A percentile compares a stretch with the other conserved stretches of the same genome.
phyloP scores from a whole-genome alignment of 1,140 invertebrate genomes.

The Drosophila erecta region DNA sequence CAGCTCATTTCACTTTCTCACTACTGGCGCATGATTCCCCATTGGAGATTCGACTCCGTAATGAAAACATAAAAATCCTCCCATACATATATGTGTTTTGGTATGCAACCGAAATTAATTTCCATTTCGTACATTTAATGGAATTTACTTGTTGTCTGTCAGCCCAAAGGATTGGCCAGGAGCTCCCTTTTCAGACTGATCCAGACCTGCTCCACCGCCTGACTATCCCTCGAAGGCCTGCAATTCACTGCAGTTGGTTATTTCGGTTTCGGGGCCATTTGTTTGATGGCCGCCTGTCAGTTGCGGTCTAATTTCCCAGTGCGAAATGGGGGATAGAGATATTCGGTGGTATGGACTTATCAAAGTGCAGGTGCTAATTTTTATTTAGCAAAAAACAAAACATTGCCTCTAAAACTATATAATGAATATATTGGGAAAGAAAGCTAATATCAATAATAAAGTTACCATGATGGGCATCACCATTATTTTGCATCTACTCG shows the following conservation, averaged over 20 bases:
- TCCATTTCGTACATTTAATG: slow-evolving; percentile 74
- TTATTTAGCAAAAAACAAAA: too few species aligned
- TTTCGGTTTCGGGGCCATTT: slow-evolving; percentile 21
- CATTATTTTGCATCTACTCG: too few species aligned
- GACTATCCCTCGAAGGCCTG: slow-evolving; percentile 4
- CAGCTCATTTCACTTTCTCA: slow-evolving; percentile 71
- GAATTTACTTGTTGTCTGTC: slow-evolving; percentile 72
- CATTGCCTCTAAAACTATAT: too few species aligned
- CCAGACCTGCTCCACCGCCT: background rate
- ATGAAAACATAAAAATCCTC: slow-evolving; percentile 49
- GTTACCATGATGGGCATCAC: too few species aligned
- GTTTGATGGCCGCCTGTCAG: slow-evolving; percentile 28
- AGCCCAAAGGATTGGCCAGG: slow-evolving; percentile 33
- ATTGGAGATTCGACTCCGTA: slow-evolving; percentile 16
- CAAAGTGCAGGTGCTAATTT: background rate
- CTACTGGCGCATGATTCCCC: slow-evolving; percentile 25
- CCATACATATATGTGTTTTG: slow-evolving; percentile 22
- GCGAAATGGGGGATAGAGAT: background rate
- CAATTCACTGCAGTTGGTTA: slow-evolving; percentile 37
- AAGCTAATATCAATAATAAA: too few species aligned
- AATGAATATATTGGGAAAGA: too few species aligned
- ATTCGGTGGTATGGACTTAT: background rate
- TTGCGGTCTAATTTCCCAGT: slow-evolving; percentile 17
- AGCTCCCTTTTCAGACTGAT: slow-evolving; percentile 10
- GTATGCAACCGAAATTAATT: slow-evolving; percentile 64